Conservation (phyloP, 2,888 invertebrate genomes). For the Piscicola geometra region DNA sequence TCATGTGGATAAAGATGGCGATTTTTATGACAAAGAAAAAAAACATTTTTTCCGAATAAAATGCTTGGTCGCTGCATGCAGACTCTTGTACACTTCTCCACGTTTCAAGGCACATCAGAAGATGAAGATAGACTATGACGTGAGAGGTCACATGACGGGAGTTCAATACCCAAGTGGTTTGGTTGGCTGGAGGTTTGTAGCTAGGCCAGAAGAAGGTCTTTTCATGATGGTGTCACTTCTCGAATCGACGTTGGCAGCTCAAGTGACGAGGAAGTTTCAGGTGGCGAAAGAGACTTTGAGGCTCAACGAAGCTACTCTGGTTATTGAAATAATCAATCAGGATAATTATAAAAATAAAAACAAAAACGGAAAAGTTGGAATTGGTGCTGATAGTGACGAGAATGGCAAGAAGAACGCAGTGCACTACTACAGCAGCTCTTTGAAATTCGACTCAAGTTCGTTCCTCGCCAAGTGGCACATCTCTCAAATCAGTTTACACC, state of each 20-base stretch:
- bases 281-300: neutral
- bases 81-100: neutral
- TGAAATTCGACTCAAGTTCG: conserved; percentile 1
- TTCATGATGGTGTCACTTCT: neutral
- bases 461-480: conserved; percentile 1
- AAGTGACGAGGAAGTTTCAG: neutral
- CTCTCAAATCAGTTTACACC: conserved; percentile 3
- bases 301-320: neutral
- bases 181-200: neutral
- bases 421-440: neutral
- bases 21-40: too few species aligned
- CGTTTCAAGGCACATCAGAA: neutral
- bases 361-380: neutral
- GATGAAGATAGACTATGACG: neutral
- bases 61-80: neutral
- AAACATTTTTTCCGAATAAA: neutral
- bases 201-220: conserved; percentile 5
- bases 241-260: neutral
- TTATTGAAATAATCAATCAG: too few species aligned
- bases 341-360: too few species aligned
- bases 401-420: neutral
- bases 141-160: neutral
- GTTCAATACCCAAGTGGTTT: neutral
- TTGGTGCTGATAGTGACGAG: neutral
- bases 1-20: neutral